These are phyloP conservation scores for Formica exsecta DNA, from an alignment of 1,140 invertebrate genomes.

Conservation along the genomic window DNA sequence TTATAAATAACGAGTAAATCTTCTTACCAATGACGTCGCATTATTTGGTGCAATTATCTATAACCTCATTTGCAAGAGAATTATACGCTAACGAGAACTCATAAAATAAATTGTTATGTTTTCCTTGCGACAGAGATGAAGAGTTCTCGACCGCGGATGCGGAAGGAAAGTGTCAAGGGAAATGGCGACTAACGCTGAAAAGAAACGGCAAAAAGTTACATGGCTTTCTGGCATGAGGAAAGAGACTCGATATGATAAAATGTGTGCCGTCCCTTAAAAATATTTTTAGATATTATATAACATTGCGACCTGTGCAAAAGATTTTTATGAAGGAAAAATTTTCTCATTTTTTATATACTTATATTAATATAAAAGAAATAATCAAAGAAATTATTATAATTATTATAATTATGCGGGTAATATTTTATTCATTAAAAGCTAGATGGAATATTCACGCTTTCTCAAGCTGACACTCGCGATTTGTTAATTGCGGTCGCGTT, in stretches of 20 bases:
- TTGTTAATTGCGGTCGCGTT: constrained; percentile 29
- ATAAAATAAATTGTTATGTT: constrained; percentile 21
- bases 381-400: constrained; percentile 5
- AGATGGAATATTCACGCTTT: not conserved
- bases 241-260: constrained; percentile 33
- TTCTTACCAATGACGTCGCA: constrained; percentile 5
- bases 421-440: not conserved
- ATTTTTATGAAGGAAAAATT: not conserved
- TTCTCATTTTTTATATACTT: not conserved
- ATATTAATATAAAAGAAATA: not conserved
- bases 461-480: constrained; percentile 1
- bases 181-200: constrained; percentile 37
- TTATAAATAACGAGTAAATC: not conserved
- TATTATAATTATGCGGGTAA: not conserved
- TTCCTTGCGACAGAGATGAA: constrained; percentile 17
- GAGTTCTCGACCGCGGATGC: constrained; percentile 2
- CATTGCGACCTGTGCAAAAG: not conserved
- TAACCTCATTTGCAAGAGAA: not conserved
- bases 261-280: constrained; percentile 16
- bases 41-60: constrained; percentile 36
- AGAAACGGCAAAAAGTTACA: constrained; percentile 47
- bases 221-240: constrained; percentile 35
- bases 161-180: constrained; percentile 22
- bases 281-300: not conserved
- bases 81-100: constrained; percentile 37